phyloP scores from a whole-genome alignment of 2,797 vertebrate genomes.

The Nannoperca obscura region DNA sequence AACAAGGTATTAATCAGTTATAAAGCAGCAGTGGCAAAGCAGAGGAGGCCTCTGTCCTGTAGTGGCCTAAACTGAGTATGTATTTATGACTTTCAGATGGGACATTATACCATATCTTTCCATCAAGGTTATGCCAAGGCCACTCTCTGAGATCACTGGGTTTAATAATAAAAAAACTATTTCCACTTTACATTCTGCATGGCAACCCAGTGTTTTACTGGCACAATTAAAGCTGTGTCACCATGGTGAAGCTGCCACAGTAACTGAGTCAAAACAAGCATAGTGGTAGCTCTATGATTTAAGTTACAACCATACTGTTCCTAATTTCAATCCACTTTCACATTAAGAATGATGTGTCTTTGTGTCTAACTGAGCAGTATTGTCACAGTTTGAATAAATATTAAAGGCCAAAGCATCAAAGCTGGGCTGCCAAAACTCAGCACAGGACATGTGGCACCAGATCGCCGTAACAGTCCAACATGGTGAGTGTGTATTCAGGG shows the following conservation, averaged over 20 bases:
- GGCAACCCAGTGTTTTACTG: constrained; percentile 70
- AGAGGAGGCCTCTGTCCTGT: constrained; percentile 34
- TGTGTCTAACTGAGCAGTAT: constrained; percentile 28
- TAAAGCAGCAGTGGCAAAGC: constrained; percentile 32
- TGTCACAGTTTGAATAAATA: constrained; percentile 13
- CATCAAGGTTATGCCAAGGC: constrained; percentile 58
- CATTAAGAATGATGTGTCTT: constrained; percentile 2
- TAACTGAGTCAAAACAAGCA: constrained; percentile 68
- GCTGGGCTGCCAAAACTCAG: constrained; percentile 35
- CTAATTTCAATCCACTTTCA: constrained; percentile 40
- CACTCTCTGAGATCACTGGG: constrained; percentile 64
- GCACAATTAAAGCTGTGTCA: constrained; percentile 65
- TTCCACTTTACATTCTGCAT: constrained; percentile 73
- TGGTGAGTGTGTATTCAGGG: neutral
- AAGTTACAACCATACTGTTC: constrained; percentile 48
- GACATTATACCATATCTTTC: constrained; percentile 71
- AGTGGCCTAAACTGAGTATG: constrained; percentile 31
- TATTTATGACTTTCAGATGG: constrained; percentile 58
- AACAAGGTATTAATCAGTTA: constrained; percentile 57
- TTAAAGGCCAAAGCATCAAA: constrained; percentile 23
- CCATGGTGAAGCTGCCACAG: constrained; percentile 66
- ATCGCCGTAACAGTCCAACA: constrained; percentile 12
- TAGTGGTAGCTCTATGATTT: constrained; percentile 40
- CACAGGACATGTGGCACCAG: constrained; percentile 22
- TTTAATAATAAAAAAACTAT: constrained; percentile 70